These are phyloP conservation scores for Nesometra sesokonis DNA, from an alignment of 35 echinoderm and acorn worm genomes.

Conservation along the genomic window DNA sequence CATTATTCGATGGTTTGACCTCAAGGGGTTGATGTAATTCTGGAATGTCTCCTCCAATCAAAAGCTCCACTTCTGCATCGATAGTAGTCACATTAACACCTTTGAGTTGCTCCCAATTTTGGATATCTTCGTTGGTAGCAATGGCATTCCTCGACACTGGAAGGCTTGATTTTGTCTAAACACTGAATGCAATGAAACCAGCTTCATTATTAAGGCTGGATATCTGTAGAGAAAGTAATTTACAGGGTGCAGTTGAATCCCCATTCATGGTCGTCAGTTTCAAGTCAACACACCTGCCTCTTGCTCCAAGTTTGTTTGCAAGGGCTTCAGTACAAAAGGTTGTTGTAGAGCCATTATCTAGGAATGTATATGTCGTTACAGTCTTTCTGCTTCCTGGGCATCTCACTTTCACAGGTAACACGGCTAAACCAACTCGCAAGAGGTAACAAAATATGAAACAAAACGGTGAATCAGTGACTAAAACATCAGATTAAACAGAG, in stretches of 20 bases:
- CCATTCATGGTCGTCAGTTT: background rate
- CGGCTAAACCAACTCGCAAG: background rate
- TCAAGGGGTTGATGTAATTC: slow-evolving; percentile 24
- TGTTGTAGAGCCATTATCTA: background rate
- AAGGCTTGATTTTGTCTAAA: background rate
- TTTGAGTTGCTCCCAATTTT: slow-evolving; percentile 34
- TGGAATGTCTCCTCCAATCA: slow-evolving; percentile 64
- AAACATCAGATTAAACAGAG: too few relatives aligned
- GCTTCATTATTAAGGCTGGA: background rate
- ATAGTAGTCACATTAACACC: slow-evolving; percentile 22
- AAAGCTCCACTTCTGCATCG: slow-evolving; percentile 21
- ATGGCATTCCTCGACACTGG: background rate
- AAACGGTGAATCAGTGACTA: too few relatives aligned
- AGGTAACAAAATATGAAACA: too few relatives aligned
- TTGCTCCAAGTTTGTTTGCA: background rate
- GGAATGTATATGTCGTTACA: background rate
- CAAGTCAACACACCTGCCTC: background rate
- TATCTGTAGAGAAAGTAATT: background rate
- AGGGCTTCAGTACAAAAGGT: background rate
- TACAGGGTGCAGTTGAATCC: background rate
- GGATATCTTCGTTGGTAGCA: background rate
- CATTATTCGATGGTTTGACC: background rate
- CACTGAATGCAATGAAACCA: background rate
- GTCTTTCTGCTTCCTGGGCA: background rate
- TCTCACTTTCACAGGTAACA: background rate